Percentiles rank a stretch among this genome's conserved stretches.
phyloP scores from a whole-genome alignment of 2,113 vertebrate genomes.

The Otocyon megalotis region DNA sequence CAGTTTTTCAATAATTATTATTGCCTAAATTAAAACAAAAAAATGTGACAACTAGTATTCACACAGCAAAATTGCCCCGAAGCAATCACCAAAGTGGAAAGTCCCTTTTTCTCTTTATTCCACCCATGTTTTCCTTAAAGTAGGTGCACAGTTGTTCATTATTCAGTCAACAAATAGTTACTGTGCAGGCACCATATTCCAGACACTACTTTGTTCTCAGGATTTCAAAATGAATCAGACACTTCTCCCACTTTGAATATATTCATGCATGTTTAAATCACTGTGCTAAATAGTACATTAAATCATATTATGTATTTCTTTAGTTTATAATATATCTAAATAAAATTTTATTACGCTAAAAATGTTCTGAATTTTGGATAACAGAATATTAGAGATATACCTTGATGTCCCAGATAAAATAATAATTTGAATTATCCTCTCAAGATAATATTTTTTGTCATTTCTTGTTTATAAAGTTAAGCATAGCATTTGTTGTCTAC shows the following conservation, averaged over 20 bases:
- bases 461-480: not conserved
- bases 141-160: not conserved
- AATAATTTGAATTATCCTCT: not conserved
- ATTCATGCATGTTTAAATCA: not conserved
- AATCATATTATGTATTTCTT: not conserved
- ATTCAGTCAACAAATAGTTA: not conserved
- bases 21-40: constrained; percentile 45
- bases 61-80: not conserved
- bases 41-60: not conserved
- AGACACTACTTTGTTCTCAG: not conserved
- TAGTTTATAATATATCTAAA: not conserved
- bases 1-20: not conserved
- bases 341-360: not conserved
- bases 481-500: not conserved
- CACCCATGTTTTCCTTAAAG: not conserved
- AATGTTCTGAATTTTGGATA: not conserved
- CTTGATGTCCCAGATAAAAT: not conserved
- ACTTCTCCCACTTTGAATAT: not conserved
- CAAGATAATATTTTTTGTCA: not conserved
- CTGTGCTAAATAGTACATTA: not conserved
- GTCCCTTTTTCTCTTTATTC: not conserved
- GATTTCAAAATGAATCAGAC: not conserved
- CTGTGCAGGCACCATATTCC: not conserved
- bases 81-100: not conserved
- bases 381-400: not conserved